These are phyloP conservation scores for Solenopsis invicta DNA, from an alignment of 1,140 invertebrate genomes.

Conservation along the genomic window DNA sequence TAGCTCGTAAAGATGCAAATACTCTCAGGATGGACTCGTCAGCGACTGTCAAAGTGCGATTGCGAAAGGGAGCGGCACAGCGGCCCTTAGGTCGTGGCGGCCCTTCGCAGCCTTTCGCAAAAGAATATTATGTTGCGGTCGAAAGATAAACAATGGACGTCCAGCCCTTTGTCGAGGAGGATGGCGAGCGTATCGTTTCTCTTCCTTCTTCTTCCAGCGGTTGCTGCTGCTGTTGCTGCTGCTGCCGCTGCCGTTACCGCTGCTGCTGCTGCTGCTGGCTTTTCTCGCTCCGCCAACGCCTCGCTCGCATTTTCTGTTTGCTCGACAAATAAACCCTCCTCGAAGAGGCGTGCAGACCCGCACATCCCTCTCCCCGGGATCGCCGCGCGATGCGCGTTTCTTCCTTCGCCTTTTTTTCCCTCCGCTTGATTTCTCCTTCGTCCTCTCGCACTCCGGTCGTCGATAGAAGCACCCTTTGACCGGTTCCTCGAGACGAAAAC, in stretches of 20 bases:
- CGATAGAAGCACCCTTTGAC: slow-evolving; percentile 65
- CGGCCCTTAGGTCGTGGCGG: slow-evolving; percentile 48
- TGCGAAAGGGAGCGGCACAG: slow-evolving; percentile 74
- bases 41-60: slow-evolving; percentile 82
- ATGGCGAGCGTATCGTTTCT: slow-evolving; percentile 38
- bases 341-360: slow-evolving; percentile 29
- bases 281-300: slow-evolving; percentile 52
- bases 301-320: slow-evolving; percentile 80
- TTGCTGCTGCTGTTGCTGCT: slow-evolving; percentile 23
- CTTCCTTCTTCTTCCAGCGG: slow-evolving; percentile 15
- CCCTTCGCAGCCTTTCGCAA: slow-evolving; percentile 58
- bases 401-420: slow-evolving; percentile 30
- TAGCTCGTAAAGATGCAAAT: slow-evolving; percentile 85
- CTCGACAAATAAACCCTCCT: slow-evolving; percentile 82
- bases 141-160: slow-evolving; percentile 78
- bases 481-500: slow-evolving; percentile 54
- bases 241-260: slow-evolving; percentile 13
- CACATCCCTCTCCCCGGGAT: slow-evolving; percentile 48
- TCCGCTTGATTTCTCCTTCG: slow-evolving; percentile 10
- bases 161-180: slow-evolving; percentile 56
- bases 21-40: slow-evolving; percentile 81
- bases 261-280: slow-evolving; percentile 29
- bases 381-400: slow-evolving; percentile 20
- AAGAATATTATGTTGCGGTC: slow-evolving; percentile 78
- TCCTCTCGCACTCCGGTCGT: slow-evolving; percentile 30